Evolutionary conservation across 2,888 invertebrate species (phyloP).

Genomic region (Microctonus hyperodae): DNA sequence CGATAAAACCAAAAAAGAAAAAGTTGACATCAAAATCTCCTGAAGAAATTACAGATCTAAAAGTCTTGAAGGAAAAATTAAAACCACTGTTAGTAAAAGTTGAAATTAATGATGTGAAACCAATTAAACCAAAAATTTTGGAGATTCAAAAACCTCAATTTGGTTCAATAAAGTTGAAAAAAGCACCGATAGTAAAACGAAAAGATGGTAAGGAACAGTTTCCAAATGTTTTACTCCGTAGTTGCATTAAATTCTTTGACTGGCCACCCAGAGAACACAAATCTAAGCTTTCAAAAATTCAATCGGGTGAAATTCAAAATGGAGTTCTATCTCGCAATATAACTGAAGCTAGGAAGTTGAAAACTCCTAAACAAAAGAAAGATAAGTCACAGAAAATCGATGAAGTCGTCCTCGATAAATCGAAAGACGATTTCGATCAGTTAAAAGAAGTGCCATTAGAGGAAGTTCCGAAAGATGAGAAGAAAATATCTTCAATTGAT

Average conservation of each 20-base stretch:
- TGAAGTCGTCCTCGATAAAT: too few species aligned
- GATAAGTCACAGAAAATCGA: too few species aligned
- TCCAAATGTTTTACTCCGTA: slow-evolving; percentile 64
- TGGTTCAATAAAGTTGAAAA: slow-evolving; percentile 73
- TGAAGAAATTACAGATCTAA: slow-evolving; percentile 43
- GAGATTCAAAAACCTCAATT: slow-evolving; percentile 68
- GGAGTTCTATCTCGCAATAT: too few species aligned
- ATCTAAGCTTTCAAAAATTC: too few species aligned
- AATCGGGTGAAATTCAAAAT: too few species aligned
- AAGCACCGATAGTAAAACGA: slow-evolving; percentile 59
- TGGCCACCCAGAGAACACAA: too few species aligned
- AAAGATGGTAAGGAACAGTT: slow-evolving; percentile 58
- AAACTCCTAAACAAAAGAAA: too few species aligned
- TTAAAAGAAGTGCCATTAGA: too few species aligned
- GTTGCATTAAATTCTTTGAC: too few species aligned
- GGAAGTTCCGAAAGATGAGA: slow-evolving; percentile 7
- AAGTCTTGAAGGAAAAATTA: slow-evolving; percentile 47
- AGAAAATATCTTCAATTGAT: slow-evolving; percentile 2
- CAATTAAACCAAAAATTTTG: slow-evolving; percentile 68
- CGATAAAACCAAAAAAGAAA: slow-evolving; percentile 34
- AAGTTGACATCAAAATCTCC: slow-evolving; percentile 41
- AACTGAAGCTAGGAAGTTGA: too few species aligned
- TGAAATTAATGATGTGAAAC: slow-evolving; percentile 68
- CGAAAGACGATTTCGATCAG: too few species aligned
- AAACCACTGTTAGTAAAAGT: slow-evolving; percentile 63